phyloP scores from a whole-genome alignment of 2,888 invertebrate genomes.

The Standfussiana lucernea region DNA sequence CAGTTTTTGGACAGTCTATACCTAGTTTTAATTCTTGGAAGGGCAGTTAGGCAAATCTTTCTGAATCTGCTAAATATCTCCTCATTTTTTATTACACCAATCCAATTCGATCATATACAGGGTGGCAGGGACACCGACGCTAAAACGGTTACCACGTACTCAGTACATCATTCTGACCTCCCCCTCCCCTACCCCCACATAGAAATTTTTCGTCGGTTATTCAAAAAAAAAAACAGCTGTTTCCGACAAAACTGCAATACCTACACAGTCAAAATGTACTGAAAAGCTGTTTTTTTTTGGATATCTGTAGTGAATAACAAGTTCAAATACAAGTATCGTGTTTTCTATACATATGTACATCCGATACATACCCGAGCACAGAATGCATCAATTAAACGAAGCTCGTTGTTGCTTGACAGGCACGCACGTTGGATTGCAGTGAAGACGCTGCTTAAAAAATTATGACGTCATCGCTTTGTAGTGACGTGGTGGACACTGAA shows the following conservation, averaged over 20 bases:
- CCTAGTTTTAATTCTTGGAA: background rate
- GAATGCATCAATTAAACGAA: constrained; percentile 44
- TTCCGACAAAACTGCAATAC: too few species aligned
- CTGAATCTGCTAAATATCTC: background rate
- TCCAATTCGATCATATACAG: too few species aligned
- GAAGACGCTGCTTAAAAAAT: constrained; percentile 38
- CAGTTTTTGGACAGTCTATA: background rate
- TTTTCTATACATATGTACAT: background rate
- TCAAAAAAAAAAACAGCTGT: too few species aligned
- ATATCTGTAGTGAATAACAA: too few species aligned
- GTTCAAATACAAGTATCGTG: background rate
- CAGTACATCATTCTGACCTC: too few species aligned
- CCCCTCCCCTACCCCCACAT: too few species aligned
- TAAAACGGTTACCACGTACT: too few species aligned
- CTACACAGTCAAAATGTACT: too few species aligned
- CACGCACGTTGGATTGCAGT: constrained; percentile 49
- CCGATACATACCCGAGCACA: constrained; percentile 6
- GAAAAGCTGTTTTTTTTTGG: too few species aligned
- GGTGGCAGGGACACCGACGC: too few species aligned
- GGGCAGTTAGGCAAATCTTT: background rate
- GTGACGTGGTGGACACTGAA: background rate
- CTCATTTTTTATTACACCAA: background rate
- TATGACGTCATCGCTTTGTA: constrained; percentile 32
- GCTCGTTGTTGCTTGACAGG: constrained; percentile 39
- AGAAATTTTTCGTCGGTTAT: too few species aligned